Evolutionary conservation across 2,113 vertebrate species (phyloP), one percentile per base, ranked within the genome.

Genomic region (Takifugu bimaculatus): DNA sequence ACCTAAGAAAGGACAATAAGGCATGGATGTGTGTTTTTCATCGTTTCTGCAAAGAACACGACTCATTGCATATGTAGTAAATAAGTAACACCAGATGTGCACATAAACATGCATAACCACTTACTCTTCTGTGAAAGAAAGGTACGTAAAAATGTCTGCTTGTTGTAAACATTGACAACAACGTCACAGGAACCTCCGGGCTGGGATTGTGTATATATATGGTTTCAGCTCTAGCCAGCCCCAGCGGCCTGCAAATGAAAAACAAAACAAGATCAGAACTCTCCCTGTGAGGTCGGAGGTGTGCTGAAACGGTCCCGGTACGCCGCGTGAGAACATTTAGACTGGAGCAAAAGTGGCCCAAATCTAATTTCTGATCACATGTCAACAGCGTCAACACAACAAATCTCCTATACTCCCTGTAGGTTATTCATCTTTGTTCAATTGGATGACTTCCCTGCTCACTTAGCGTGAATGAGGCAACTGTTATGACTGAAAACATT

Each of bases 81-180:
- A 20, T 20, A 20, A 20, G 20, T 20, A 20, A 20, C 20, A 45
- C 9, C 14, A 45, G 14, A 15, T 15, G 14, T 2, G 14, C 14
- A 50, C 2, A 51, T 39, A 50, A 0, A 25, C 14, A 13, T 0
- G 54, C 14, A 57, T 25, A 28, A 25, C 65, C 11, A 84, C 95
- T 94, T 80, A 98, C 96, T 93, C 92, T 92, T 93, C 90, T 94
- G 85, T 94, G 92, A 82, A 94, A 91, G 79, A 94, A 93, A 90
- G 95, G 95, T 89, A 94, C 92, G 82, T 98, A 93, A 91, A 99
- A 97, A 91, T 97, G 93, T 78, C 91, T 92, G 86, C 93, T 93
- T 82, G 93, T 90, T 87, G 94, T 94, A 92, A 95, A 94, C 92
- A 97, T 91, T 25, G 96, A 97, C 81, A 94, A 92, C 89, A 98